Evolutionary conservation across 2,797 vertebrate species (phyloP).

Genomic region (Pseudochirops corinnae): DNA sequence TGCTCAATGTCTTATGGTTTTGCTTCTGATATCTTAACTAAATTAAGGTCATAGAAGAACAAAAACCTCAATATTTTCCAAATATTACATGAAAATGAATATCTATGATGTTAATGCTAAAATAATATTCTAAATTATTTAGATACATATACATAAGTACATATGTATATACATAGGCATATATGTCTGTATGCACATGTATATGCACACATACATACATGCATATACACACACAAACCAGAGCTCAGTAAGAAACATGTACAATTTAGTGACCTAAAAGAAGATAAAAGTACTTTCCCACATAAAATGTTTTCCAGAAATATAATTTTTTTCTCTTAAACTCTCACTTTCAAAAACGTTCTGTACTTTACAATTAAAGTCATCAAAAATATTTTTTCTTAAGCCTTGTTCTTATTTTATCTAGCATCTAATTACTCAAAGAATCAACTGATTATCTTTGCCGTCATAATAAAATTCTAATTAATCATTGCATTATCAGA

Average conservation of each 20-base stretch:
- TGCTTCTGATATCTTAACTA: neutral
- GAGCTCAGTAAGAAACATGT: neutral
- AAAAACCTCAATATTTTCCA: neutral
- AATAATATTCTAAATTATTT: neutral
- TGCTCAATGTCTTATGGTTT: neutral
- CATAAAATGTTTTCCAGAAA: neutral
- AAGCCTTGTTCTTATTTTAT: neutral
- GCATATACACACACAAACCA: neutral
- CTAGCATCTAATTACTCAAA: neutral
- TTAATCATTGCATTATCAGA: neutral
- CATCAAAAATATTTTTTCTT: neutral
- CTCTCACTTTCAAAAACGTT: neutral
- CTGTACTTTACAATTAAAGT: neutral
- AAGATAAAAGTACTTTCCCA: constrained; percentile 3
- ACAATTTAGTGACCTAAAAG: neutral
- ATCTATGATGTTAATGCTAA: neutral
- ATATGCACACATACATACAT: too few relatives aligned
- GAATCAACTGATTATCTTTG: neutral
- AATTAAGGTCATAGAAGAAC: neutral
- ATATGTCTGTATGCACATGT: too few relatives aligned
- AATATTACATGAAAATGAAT: neutral
- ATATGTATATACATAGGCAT: too few relatives aligned
- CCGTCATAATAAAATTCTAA: neutral
- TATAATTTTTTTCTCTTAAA: neutral
- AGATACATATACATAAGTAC: too few relatives aligned